Conservation (phyloP, 2,797 vertebrate species). For the Lacerta agilis region DNA sequence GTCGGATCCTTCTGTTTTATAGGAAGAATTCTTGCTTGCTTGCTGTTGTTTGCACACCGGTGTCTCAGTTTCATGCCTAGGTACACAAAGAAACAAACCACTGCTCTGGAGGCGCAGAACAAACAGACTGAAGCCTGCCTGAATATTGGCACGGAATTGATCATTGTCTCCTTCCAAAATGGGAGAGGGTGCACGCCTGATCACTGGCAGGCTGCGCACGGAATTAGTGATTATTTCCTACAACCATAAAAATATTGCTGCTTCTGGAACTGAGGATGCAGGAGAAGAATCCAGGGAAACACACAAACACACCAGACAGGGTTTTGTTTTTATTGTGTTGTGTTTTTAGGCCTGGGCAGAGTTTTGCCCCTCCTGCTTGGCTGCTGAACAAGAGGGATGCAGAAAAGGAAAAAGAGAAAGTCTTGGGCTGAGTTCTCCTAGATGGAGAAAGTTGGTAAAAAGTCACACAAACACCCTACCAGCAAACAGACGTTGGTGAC, state of each 20-base stretch:
- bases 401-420: background rate
- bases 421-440: background rate
- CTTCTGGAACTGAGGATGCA: background rate
- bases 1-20: background rate
- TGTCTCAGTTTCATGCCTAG: background rate
- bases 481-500: background rate
- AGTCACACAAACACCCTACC: background rate
- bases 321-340: background rate
- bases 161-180: background rate
- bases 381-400: background rate
- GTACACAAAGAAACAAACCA: background rate
- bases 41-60: too few relatives aligned
- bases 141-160: background rate
- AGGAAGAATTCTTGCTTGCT: too few relatives aligned
- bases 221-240: background rate
- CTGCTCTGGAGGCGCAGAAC: background rate
- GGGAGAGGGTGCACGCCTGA: background rate
- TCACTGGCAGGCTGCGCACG: background rate
- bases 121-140: background rate
- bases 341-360: background rate
- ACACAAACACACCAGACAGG: too few relatives aligned
- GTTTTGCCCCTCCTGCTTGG: background rate
- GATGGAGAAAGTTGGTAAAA: background rate
- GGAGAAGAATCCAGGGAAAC: too few relatives aligned
- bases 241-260: too few relatives aligned